phyloP scores from a whole-genome alignment of 2,113 vertebrate species.

The Pandion haliaetus region DNA sequence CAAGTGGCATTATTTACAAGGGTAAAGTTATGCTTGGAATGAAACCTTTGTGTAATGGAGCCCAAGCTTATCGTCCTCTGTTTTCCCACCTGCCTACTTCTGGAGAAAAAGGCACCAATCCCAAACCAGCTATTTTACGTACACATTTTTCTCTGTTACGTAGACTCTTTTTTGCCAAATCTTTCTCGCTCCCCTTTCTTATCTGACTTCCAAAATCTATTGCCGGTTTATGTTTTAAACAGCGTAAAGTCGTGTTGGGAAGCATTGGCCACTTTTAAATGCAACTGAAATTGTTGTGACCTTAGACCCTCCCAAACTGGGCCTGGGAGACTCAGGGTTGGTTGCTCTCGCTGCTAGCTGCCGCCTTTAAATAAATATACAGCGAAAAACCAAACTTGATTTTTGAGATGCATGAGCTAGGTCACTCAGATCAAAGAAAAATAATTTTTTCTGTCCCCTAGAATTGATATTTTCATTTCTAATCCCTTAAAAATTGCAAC shows the following conservation, averaged over 20 bases:
- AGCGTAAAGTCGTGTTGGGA: not conserved
- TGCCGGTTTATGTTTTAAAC: not conserved
- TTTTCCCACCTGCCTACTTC: not conserved
- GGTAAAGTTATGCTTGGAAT: not conserved
- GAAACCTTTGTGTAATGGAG: not conserved
- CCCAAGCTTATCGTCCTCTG: not conserved
- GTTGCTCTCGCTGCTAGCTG: not conserved
- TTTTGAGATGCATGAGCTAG: not conserved
- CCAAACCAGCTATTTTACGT: not conserved
- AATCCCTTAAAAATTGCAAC: not conserved
- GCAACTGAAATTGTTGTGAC: not conserved
- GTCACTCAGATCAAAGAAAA: not conserved
- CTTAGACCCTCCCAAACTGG: not conserved
- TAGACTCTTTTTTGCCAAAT: not conserved
- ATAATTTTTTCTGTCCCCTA: not conserved
- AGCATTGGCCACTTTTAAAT: not conserved
- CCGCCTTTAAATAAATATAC: not conserved
- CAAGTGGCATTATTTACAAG: not conserved
- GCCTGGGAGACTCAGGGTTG: not conserved
- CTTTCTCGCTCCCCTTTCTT: not conserved
- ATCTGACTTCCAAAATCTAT: not conserved
- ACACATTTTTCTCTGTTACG: not conserved
- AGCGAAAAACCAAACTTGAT: not conserved
- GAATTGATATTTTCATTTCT: not conserved
- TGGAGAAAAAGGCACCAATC: not conserved